Evolutionary conservation across 2,113 vertebrate genomes (phyloP), one percentile per base, ranked within the genome.

Genomic region (Lepus timidus): DNA sequence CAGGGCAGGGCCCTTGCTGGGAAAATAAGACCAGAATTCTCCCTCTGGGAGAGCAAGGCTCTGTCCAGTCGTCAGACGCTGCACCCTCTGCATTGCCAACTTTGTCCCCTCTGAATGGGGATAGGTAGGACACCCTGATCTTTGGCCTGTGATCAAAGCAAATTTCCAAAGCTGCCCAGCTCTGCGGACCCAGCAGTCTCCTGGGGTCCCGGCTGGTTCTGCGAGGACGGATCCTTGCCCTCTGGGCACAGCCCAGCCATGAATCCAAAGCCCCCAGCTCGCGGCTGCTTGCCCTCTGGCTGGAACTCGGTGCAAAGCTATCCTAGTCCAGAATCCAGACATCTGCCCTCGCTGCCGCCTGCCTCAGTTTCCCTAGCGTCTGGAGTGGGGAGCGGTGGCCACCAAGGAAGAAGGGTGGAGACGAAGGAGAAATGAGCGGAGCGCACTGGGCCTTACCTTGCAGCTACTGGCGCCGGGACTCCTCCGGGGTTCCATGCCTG

Each of bases 401-500:
- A 73, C 71, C 58, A 14, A 78, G 33, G 76, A 85, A 68, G 75
- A 87, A n/a, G 4, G 1, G 31, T 0, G 0, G 19, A 51, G 73
- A 78, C 51, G 44, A 44, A 44, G 44, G 44, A 44, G 44, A 44
- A 67, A 65, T 36, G 44, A 61, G 67, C 73, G 79, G 25, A 64
- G 90, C 6, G 22, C 13, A 3, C 65, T 33, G 51, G 67, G 52
- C 13, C 97, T 96, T 94, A 97, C 97, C 97, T 97, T 44, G 62
- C 61, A 70, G 84, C 75, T 70, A 78, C 94, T 88, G 83, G 65
- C 13, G 1, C 82, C 9, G 61, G 13, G 75, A 76, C 36, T 55
- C 68, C 91, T 96, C 36, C 51, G 29, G 61, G 74, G 96, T 83
- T 97, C 97, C 97, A 97, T 97, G 96, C 90, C 96, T 65, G 84